These are phyloP conservation scores for Elachura formosa DNA, from an alignment of 2,113 vertebrate species.

Conservation along the genomic window DNA sequence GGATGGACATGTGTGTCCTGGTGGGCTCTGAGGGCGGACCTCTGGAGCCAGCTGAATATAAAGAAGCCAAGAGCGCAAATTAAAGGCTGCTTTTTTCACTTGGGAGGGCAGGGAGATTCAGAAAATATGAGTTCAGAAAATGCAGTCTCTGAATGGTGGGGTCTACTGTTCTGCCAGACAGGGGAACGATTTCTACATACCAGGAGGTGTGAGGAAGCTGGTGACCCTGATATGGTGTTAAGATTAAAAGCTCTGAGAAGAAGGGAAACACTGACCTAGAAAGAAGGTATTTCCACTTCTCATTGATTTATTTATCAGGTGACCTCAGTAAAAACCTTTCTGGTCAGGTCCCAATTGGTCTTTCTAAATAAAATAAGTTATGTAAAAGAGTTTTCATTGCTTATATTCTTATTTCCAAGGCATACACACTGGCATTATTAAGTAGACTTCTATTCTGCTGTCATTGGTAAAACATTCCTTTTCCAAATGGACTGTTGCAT, in stretches of 20 bases:
- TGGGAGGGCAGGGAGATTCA: not conserved
- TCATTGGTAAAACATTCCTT: not conserved
- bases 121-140: not conserved
- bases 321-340: not conserved
- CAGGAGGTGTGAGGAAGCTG: not conserved
- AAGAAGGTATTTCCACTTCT: not conserved
- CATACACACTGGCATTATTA: not conserved
- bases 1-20: not conserved
- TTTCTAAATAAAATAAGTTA: not conserved
- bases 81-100: not conserved
- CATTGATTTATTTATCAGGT: not conserved
- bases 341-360: not conserved
- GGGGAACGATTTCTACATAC: not conserved
- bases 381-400: not conserved
- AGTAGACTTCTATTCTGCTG: not conserved
- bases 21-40: slow-evolving; percentile 44
- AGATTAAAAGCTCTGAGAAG: not conserved
- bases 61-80: slow-evolving; percentile 14
- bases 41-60: slow-evolving; percentile 11
- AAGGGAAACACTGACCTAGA: not conserved
- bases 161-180: not conserved
- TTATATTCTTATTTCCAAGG: not conserved
- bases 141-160: not conserved
- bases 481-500: not conserved
- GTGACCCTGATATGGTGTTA: not conserved